phyloP scores from a whole-genome alignment of 2,888 invertebrate genomes.

The Neoascia interrupta region DNA sequence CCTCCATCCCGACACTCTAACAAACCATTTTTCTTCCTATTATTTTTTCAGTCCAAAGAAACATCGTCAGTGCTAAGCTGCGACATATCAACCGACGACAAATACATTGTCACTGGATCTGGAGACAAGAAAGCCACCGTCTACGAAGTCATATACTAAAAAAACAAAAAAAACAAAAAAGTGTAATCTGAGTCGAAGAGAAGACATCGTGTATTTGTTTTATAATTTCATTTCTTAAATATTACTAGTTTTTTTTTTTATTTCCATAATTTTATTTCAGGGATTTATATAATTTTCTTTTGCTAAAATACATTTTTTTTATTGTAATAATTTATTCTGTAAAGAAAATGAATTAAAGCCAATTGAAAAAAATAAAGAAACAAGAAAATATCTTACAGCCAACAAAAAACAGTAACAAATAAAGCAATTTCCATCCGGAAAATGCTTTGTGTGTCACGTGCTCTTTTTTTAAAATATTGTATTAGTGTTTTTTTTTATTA shows the following conservation, averaged over 20 bases:
- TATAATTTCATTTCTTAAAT: slow-evolving; percentile 39
- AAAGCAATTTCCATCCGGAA: slow-evolving; percentile 53
- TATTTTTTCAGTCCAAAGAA: slow-evolving; percentile 91
- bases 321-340: slow-evolving; percentile 50
- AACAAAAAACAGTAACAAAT: slow-evolving; percentile 3
- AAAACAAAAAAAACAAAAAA: slow-evolving; percentile 31
- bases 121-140: slow-evolving; percentile 99
- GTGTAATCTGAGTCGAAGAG: slow-evolving; percentile 17
- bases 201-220: slow-evolving; percentile 53
- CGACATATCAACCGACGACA: slow-evolving; percentile 98
- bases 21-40: background rate
- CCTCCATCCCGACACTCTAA: too few relatives aligned
- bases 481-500: slow-evolving; percentile 35
- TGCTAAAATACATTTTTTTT: slow-evolving; percentile 37
- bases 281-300: slow-evolving; percentile 55
- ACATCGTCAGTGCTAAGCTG: slow-evolving; percentile 98
- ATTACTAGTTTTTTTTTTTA: slow-evolving; percentile 21
- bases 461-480: too few relatives aligned
- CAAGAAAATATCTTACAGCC: slow-evolving; percentile 7
- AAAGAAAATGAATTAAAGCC: slow-evolving; percentile 35
- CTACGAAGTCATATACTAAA: slow-evolving; percentile 95
- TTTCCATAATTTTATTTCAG: slow-evolving; percentile 59
- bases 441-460: slow-evolving; percentile 12
- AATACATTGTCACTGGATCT: slow-evolving; percentile 98
- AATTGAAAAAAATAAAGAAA: slow-evolving; percentile 17